Percentiles rank a stretch among this genome's conserved stretches.
Conservation (phyloP, 2,113 vertebrate species). For the Myotis davidii region DNA sequence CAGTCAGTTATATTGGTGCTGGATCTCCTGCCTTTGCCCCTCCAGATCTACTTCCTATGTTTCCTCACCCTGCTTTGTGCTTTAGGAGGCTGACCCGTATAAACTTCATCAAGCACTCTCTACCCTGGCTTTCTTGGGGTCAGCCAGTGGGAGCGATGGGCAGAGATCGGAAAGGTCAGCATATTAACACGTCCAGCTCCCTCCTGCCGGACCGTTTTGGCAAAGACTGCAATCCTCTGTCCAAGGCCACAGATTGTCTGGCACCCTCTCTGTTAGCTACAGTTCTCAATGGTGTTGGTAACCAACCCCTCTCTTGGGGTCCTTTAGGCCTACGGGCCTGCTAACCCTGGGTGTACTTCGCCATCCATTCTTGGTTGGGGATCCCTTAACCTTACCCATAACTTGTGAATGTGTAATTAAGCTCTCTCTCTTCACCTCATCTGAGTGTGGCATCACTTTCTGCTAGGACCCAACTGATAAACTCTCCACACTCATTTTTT, state of each 20-base stretch:
- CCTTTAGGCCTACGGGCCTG: rapidly evolving
- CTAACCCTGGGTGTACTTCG: neutral
- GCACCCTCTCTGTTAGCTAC: neutral
- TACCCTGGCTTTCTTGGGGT: neutral
- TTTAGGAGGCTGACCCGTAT: neutral
- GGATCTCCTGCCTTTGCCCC: neutral
- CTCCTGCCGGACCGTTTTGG: neutral
- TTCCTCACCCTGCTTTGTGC: neutral
- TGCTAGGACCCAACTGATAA: neutral
- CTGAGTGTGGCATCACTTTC: neutral
- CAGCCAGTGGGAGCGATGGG: neutral
- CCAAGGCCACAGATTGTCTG: neutral
- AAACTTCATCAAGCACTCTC: neutral
- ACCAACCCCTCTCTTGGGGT: too few relatives aligned
- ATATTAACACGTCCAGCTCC: neutral
- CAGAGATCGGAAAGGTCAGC: neutral
- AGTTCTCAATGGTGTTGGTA: neutral
- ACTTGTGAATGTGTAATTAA: neutral
- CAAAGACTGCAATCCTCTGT: neutral
- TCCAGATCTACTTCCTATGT: neutral
- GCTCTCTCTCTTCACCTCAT: neutral
- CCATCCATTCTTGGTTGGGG: too few relatives aligned
- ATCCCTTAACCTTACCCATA: neutral
- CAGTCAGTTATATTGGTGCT: neutral
- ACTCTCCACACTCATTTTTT: neutral